Conservation (phyloP, 2,797 vertebrate species). For the Leucoraja ocellata region DNA sequence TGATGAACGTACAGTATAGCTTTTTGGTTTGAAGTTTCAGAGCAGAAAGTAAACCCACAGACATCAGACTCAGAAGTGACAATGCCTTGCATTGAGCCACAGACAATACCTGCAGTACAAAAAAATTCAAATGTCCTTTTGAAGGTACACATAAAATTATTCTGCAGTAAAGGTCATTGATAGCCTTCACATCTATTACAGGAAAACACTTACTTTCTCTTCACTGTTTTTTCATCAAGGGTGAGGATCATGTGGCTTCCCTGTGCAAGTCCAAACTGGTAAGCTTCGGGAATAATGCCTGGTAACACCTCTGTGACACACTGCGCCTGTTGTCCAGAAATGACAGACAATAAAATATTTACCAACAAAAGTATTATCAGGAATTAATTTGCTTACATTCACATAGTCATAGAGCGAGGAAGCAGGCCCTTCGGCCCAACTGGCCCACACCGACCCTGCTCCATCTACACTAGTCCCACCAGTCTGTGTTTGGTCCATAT, state of each 20-base stretch:
- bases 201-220: constrained; percentile 65
- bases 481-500: no score
- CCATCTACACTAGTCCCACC: no score
- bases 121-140: background rate
- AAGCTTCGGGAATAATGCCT: constrained; percentile 54
- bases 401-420: no score
- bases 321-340: constrained; percentile 51
- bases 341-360: background rate
- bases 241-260: constrained; percentile 76
- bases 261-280: constrained; percentile 75
- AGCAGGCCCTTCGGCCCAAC: no score
- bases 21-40: no score
- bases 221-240: constrained; percentile 67
- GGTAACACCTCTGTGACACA: constrained; percentile 58
- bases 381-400: background rate
- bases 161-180: background rate
- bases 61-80: no score
- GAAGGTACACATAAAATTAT: background rate
- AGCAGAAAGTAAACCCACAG: no score
- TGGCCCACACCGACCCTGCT: no score
- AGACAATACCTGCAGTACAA: no score
- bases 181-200: background rate
- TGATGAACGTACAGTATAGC: no score
- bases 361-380: background rate
- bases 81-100: no score